Base-by-base conservation (phyloP, 2,797 vertebrate species). In the Arctocebus calabarensis region DNA sequence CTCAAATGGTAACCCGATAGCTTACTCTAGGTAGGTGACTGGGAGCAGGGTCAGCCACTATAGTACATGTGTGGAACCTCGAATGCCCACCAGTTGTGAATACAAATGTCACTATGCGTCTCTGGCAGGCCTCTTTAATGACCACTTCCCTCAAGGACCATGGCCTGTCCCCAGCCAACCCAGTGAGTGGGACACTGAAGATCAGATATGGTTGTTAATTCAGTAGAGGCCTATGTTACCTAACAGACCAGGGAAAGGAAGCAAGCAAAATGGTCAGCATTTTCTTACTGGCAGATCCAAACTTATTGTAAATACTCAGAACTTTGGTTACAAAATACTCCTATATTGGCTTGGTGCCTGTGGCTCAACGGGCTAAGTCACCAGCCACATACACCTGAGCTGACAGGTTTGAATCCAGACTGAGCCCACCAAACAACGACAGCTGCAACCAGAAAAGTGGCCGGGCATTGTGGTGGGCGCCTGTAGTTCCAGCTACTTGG, bases 271-370 rank as follows among this genome's bases (percentile, higher is more conserved):
- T 55, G 37, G 52, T 27, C 25, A 79, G 27, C n/a, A 77, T 43
- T 91, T 91, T 94, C 84, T 78, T 90, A 68, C 27, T 75, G 78
- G 64, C 68, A 95, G 25, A 84, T 62, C 48, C 27, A 84, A 92
- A 79, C 52, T 25, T n/a, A 68, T 27, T 23, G 34, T 43, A 70
- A 81, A 96, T 62, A 79, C 9, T 27, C 27, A 91, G 79, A 74
- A 23, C 32, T 79, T 37, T 90, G 34, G 29, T 57, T 93, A 23
- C n/a, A 84, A 88, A 81, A 11, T 25, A 86, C 8, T 45, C 37
- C 48, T 16, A 22, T 1, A 81, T n/a, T n/a, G n/a, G n/a, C n/a
- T n/a, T n/a, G n/a, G n/a, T n/a, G n/a, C n/a, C n/a, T n/a, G n/a
- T n/a, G n/a, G n/a, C n/a, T n/a, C n/a, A n/a, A n/a, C n/a, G n/a